phyloP scores from a whole-genome alignment of 2,888 invertebrate species.

The Brachynemurus nebulosus region DNA sequence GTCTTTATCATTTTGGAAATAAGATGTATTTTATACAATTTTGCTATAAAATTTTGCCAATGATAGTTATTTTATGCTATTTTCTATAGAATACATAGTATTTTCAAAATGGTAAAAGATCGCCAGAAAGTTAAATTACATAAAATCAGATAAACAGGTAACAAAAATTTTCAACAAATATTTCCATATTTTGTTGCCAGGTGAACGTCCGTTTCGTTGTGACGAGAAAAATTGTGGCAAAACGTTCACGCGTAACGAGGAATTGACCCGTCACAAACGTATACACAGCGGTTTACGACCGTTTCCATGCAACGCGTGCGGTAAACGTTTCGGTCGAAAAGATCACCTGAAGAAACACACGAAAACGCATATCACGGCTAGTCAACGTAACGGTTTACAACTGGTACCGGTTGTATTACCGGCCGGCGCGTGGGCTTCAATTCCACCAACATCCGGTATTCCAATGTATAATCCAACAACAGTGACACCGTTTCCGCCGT shows the following conservation, averaged over 20 bases:
- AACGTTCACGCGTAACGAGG: conserved; percentile 84
- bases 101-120: too few relatives aligned
- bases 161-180: neutral
- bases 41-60: too few relatives aligned
- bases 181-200: conserved; percentile 29
- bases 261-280: conserved; percentile 78
- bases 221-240: conserved; percentile 76
- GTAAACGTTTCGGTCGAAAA: conserved; percentile 84
- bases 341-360: conserved; percentile 92
- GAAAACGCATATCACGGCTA: conserved; percentile 56
- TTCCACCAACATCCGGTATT: conserved; percentile 23
- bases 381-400: conserved; percentile 35
- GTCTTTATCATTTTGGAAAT: too few relatives aligned
- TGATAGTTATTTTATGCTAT: neutral
- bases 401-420: conserved; percentile 31
- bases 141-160: neutral
- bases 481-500: conserved; percentile 9
- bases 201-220: conserved; percentile 78
- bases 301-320: conserved; percentile 74
- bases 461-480: neutral
- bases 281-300: conserved; percentile 80
- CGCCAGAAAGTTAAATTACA: too few relatives aligned
- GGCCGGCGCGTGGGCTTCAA: conserved; percentile 13
- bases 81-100: too few relatives aligned
- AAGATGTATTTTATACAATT: too few relatives aligned